Evolutionary conservation across 2,888 invertebrate genomes (phyloP), one percentile per base, ranked within the genome.

Genomic region (Zaprionus obscuricornis): DNA sequence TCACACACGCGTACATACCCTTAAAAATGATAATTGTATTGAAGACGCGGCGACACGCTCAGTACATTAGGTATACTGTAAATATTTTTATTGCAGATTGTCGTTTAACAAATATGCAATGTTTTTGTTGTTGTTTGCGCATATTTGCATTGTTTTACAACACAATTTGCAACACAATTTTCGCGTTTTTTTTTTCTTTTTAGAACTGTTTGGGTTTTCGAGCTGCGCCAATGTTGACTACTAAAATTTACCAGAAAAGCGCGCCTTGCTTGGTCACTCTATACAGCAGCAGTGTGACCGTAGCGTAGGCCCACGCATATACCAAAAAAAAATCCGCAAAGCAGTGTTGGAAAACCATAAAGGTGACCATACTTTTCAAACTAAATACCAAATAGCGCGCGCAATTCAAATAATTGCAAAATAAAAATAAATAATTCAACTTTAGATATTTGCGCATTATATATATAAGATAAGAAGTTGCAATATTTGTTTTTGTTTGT

Each of bases 161-260:
- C n/a, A n/a, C n/a, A n/a, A 24, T 42, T 47, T 22, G 27, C 49
- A 33, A 29, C 10, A 14, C 7, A 33, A 45, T 56, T 67, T 56
- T 24, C 8, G 26, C n/a, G n/a, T n/a, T n/a, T n/a, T n/a, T n/a
- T 24, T 10, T 20, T 36, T 16, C 10, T 42, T 46, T 34, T 34
- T 16, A 45, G 47, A n/a, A 34, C 43, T 56, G 62, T 67, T 67
- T 72, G 47, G 27, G 31, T 60, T 56, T 52, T 29, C n/a, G 22
- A 46, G 47, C 42, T 42, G 47, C 45, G 24, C 20, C 42, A 63
- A 52, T 57, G 70, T 71, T 71, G 59, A 43, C 59, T 49, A 60
- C 72, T 49, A 52, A 60, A 71, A 71, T 56, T 50, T 46, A 54
- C 70, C 46, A 63, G 31, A 70, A 70, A 37, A 68, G 46, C 36